phyloP scores from a whole-genome alignment of 2,888 invertebrate species.

The Polietes domitor region DNA sequence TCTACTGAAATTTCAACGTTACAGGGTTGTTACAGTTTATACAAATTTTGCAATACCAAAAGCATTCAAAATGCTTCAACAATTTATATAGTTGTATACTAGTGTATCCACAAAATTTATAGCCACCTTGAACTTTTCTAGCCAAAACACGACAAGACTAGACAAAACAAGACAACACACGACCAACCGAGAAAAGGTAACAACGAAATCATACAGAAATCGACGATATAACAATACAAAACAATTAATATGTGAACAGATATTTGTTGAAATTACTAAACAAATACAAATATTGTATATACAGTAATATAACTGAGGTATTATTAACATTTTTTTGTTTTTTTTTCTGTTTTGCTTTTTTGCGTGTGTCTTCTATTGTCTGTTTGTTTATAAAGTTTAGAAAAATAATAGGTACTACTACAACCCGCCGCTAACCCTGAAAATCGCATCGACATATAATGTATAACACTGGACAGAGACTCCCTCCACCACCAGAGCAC shows the following conservation, averaged over 20 bases:
- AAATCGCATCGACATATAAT: constrained; percentile 17
- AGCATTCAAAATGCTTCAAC: no score
- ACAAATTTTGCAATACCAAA: no score
- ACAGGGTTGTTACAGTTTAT: no score
- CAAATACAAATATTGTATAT: not conserved
- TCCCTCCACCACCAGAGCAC: not conserved
- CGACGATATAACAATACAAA: not conserved
- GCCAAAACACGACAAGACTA: not conserved
- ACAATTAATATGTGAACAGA: not conserved
- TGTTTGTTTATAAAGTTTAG: not conserved
- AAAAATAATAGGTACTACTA: not conserved
- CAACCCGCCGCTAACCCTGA: constrained; percentile 15
- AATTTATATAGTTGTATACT: no score
- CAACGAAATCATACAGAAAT: not conserved
- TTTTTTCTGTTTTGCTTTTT: not conserved
- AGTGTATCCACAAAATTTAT: no score
- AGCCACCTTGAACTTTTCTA: constrained; percentile 6
- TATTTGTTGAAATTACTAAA: constrained; percentile 30
- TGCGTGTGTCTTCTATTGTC: no score
- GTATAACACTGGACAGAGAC: not conserved
- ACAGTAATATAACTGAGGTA: not conserved
- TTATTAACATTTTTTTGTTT: constrained; percentile 3
- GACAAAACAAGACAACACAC: not conserved
- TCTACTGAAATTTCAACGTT: no score
- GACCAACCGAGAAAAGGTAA: not conserved